These are phyloP conservation scores for Rhaphigaster nebulosa DNA, from an alignment of 2,888 invertebrate genomes.

Conservation along the genomic window DNA sequence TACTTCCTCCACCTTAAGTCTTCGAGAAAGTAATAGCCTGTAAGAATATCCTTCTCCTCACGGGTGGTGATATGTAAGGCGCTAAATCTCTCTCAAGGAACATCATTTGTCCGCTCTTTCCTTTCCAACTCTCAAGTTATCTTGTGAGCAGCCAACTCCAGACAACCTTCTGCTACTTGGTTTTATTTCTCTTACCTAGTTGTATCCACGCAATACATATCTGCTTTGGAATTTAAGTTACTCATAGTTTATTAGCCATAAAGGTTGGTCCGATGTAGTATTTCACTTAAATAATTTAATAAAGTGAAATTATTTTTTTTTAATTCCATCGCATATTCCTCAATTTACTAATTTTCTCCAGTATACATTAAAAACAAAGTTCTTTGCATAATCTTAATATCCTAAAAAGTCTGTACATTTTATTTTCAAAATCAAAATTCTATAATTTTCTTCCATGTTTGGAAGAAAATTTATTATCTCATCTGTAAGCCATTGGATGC, in stretches of 20 bases:
- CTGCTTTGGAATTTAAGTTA: too few species aligned
- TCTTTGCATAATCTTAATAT: too few species aligned
- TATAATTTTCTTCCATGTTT: too few species aligned
- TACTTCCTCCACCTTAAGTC: background rate
- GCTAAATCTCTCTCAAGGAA: background rate
- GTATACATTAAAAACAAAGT: too few species aligned
- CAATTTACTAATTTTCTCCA: too few species aligned
- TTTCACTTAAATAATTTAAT: background rate
- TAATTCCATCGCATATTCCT: too few species aligned
- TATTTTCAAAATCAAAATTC: too few species aligned
- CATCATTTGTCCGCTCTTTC: background rate
- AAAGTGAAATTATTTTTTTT: too few species aligned
- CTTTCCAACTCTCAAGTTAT: background rate
- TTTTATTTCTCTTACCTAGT: background rate
- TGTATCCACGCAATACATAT: background rate
- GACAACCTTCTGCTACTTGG: background rate
- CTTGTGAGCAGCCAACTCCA: background rate
- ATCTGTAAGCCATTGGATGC: too few species aligned
- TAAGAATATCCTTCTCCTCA: background rate
- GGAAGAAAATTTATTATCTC: too few species aligned
- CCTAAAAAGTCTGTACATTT: too few species aligned
- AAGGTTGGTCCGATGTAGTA: background rate
- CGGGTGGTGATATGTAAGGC: background rate
- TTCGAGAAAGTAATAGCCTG: background rate
- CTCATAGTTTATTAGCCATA: background rate